phyloP scores from a whole-genome alignment of 2,888 invertebrate species.

The Drosophila prolongata region DNA sequence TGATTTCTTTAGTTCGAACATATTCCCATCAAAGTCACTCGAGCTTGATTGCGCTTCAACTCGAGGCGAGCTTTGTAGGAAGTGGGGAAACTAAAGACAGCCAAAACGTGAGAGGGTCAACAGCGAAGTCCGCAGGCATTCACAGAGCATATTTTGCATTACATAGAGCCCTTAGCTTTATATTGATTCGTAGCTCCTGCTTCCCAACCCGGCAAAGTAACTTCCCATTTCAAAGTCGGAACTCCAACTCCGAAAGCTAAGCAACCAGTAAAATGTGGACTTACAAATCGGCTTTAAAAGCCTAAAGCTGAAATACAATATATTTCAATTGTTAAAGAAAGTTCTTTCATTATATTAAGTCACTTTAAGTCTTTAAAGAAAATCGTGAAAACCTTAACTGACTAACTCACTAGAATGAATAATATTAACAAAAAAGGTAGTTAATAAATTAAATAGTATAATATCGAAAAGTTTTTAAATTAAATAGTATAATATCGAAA shows the following conservation, averaged over 20 bases:
- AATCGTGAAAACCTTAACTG: no score
- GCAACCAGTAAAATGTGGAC: background rate
- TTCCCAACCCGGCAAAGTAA: no score
- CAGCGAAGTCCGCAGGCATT: conserved; percentile 3
- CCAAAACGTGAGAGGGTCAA: background rate
- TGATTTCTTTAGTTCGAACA: conserved; percentile 30
- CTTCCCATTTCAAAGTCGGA: background rate
- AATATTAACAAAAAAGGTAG: no score
- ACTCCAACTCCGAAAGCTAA: no score
- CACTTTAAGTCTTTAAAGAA: no score
- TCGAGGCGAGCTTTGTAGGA: conserved; percentile 4
- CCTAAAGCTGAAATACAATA: background rate
- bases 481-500: no score
- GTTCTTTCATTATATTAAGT: no score
- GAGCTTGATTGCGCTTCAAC: conserved; percentile 28
- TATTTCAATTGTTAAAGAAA: background rate
- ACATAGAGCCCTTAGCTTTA: conserved; percentile 1
- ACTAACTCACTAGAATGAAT: no score
- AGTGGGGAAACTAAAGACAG: no score
- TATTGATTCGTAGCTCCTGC: background rate
- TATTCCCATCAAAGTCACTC: conserved; percentile 45
- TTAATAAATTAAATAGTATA: no score
- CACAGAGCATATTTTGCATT: conserved; percentile 5
- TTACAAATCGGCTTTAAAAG: background rate
- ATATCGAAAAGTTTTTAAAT: no score